Base-by-base conservation (phyloP, 2,888 invertebrate species). In the Syrista parreyssii region DNA sequence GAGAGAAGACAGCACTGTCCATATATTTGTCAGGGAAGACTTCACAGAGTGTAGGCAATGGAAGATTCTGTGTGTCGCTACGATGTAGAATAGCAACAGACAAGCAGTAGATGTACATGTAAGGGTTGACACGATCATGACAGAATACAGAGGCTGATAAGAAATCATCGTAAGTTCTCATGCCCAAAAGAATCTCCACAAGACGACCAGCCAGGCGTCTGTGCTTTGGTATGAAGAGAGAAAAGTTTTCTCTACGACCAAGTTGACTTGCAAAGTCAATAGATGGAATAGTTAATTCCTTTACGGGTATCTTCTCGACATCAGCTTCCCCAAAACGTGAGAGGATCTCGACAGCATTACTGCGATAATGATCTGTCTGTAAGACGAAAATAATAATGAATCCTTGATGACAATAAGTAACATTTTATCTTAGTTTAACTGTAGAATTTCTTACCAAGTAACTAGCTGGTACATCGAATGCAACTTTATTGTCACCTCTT, bases 21-120 rank as follows among this genome's bases (percentile, higher is more conserved):
- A 95, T 91, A 87, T 94, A 95, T 85, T 94, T 94, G 36, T 94
- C 93, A 0, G 95, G 95, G 88, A 95, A 95, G 32, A 93, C 92
- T 87, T 95, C 95, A 1, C 93, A 93, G 80, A 95, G 93, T 75
- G 95, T 93, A 32, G 95, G 94, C 71, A 95, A 90, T 15, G 92
- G 92, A 30, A 95, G 87, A 75, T 93, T 92, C 84, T 92, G 93
- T 31, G 95, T 95, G 86, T 95, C 95, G 1, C 90, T 89, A 12
- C 93, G 91, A 78, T 89, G 90, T 3, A 91, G 83, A n/a, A 91
- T 80, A 31, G 90, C 89, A n/a, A 91, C 90, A 11, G 91, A 91
- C 40, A 91, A 82, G 3, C 90, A 90, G 80, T 91, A 92, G 72
- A 91, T 88, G 85, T 90, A 92, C 80, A 92, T 81, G 55, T 89